phyloP scores from a whole-genome alignment of 2,888 invertebrate genomes.

The Mesorhabditis sp. region DNA sequence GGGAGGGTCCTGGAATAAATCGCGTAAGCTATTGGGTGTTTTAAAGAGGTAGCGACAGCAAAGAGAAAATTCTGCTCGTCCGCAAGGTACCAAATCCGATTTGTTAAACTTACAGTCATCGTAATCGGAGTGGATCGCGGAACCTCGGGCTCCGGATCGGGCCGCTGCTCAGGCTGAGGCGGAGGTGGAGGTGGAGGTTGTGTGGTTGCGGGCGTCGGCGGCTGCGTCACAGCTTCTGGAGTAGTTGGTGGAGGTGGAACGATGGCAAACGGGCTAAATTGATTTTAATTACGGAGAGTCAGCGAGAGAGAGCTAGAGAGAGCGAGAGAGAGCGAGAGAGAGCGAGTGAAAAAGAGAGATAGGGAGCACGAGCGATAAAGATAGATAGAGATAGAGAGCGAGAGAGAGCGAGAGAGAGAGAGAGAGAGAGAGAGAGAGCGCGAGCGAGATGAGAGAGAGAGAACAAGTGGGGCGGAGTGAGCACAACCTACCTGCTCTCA shows the following conservation, averaged over 20 bases:
- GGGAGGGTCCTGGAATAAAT: background rate
- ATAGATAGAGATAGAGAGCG: too few relatives aligned
- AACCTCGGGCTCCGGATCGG: background rate
- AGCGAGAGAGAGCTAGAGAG: too few relatives aligned
- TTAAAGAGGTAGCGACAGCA: background rate
- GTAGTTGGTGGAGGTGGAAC: background rate
- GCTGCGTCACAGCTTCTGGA: background rate
- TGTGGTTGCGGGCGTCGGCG: background rate
- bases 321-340: too few relatives aligned
- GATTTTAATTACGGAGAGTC: too few relatives aligned
- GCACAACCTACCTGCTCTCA: constrained; percentile 31
- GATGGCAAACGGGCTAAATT: background rate
- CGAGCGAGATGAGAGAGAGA: background rate
- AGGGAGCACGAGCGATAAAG: too few relatives aligned
- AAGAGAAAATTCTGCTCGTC: too few relatives aligned
- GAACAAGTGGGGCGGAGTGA: constrained; percentile 8
- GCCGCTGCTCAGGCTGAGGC: background rate
- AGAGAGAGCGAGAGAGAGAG: too few relatives aligned
- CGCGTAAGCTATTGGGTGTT: background rate
- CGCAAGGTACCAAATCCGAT: too few relatives aligned
- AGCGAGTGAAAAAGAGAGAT: too few relatives aligned
- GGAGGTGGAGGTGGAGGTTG: background rate
- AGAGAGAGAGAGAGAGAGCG: too few relatives aligned
- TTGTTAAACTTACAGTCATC: background rate
- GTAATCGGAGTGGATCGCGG: background rate